A percentile compares a stretch with the other conserved stretches of the same genome.
phyloP scores from a whole-genome alignment of 2,113 vertebrate species.

The Suncus etruscus region DNA sequence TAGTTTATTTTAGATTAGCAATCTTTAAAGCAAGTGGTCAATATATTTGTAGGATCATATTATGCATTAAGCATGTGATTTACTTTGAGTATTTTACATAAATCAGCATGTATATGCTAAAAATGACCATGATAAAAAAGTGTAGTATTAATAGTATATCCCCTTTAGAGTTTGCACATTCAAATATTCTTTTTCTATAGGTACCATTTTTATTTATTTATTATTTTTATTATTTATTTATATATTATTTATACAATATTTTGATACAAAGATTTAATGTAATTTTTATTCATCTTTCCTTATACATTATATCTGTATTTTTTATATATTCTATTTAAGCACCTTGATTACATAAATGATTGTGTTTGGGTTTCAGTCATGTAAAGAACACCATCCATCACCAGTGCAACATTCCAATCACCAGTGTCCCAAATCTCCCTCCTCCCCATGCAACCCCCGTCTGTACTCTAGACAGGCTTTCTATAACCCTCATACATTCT shows the following conservation, averaged over 20 bases:
- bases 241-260: too few relatives aligned
- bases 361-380: too few relatives aligned
- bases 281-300: background rate
- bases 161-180: background rate
- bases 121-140: background rate
- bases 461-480: too few relatives aligned
- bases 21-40: background rate
- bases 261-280: too few relatives aligned
- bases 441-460: too few relatives aligned
- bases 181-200: background rate
- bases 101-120: background rate
- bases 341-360: too few relatives aligned
- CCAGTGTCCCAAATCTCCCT: too few relatives aligned
- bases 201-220: rapidly evolving
- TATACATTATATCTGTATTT: background rate
- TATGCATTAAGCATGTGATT: background rate
- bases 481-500: too few relatives aligned
- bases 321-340: too few relatives aligned
- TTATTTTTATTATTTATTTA: too few relatives aligned
- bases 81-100: background rate
- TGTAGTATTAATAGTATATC: background rate
- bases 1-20: background rate
- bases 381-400: too few relatives aligned
- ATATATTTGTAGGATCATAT: background rate
- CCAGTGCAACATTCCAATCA: too few relatives aligned